phyloP scores from a whole-genome alignment of 2,888 invertebrate genomes.

The Mimas tiliae region DNA sequence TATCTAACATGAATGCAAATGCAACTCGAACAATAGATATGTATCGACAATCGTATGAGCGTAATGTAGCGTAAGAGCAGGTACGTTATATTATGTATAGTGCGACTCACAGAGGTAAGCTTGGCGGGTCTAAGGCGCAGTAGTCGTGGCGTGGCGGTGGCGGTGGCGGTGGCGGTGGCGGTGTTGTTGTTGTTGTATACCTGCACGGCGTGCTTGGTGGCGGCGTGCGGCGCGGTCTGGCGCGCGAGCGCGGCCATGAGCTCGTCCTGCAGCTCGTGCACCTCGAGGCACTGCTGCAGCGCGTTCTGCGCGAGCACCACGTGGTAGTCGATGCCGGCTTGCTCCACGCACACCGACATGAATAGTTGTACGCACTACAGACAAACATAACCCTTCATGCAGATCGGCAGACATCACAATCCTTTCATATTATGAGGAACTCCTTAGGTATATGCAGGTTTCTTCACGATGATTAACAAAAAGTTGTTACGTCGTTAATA shows the following conservation, averaged over 20 bases:
- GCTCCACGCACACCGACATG: slow-evolving; percentile 97
- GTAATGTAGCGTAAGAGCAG: background rate
- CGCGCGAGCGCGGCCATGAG: slow-evolving; percentile 95
- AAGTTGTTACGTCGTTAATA: too few species aligned
- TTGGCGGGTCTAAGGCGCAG: slow-evolving; percentile 61
- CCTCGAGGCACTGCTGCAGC: slow-evolving; percentile 95
- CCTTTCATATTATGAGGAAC: too few species aligned
- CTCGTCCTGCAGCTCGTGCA: slow-evolving; percentile 94
- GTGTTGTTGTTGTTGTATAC: slow-evolving; percentile 56
- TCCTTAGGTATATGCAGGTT: too few species aligned
- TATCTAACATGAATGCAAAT: too few species aligned
- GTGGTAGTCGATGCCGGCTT: slow-evolving; percentile 98
- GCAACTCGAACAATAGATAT: background rate
- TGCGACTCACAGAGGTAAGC: slow-evolving; percentile 78
- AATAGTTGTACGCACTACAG: slow-evolving; percentile 96
- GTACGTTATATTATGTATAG: background rate
- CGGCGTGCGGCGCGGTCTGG: slow-evolving; percentile 95
- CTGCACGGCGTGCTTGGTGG: slow-evolving; percentile 93
- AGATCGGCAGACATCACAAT: too few species aligned
- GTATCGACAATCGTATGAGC: background rate
- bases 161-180: slow-evolving; percentile 5
- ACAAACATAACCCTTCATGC: background rate
- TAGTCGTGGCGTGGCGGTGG: slow-evolving; percentile 19
- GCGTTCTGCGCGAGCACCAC: slow-evolving; percentile 98
- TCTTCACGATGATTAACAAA: too few species aligned